Percentiles rank a stretch among this genome's conserved stretches.
Evolutionary conservation across 2,797 vertebrate genomes (phyloP).

Genomic region (Alcedo atthis): DNA sequence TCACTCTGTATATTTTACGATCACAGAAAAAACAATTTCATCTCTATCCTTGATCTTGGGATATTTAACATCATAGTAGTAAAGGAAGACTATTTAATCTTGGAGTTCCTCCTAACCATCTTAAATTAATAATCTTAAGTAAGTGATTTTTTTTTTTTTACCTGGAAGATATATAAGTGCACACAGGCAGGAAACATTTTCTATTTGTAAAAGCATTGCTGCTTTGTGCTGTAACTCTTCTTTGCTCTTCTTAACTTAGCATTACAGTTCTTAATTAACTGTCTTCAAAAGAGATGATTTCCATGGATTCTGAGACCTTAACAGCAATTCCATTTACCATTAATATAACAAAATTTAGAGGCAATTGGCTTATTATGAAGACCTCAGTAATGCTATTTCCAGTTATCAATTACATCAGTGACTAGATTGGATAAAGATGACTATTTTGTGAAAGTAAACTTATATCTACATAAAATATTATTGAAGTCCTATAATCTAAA

Average conservation of each 20-base stretch:
- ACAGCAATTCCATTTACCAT: background rate
- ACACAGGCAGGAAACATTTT: constrained; percentile 41
- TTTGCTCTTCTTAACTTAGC: constrained; percentile 27
- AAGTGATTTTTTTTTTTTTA: background rate
- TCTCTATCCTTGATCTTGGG: constrained; percentile 56
- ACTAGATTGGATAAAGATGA: background rate
- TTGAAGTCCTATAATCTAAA: background rate
- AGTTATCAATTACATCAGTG: background rate
- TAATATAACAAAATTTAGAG: background rate
- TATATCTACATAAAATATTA: background rate
- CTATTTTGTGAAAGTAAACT: background rate
- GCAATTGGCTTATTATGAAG: background rate
- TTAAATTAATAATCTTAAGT: constrained; percentile 61
- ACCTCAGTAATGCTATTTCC: background rate
- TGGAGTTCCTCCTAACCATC: constrained; percentile 44
- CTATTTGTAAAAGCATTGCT: constrained; percentile 34
- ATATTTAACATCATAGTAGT: constrained; percentile 47
- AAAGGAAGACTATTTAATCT: constrained; percentile 47
- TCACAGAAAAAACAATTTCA: constrained; percentile 55
- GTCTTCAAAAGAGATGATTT: background rate
- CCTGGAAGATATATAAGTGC: constrained; percentile 19
- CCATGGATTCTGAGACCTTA: background rate
- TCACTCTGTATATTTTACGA: constrained; percentile 46
- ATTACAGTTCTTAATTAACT: background rate
- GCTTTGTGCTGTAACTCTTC: constrained; percentile 25